A percentile compares a stretch with the other conserved stretches of the same genome.
Conservation (phyloP, 2,888 invertebrate genomes). For the Mesorhabditis spiculigera region DNA sequence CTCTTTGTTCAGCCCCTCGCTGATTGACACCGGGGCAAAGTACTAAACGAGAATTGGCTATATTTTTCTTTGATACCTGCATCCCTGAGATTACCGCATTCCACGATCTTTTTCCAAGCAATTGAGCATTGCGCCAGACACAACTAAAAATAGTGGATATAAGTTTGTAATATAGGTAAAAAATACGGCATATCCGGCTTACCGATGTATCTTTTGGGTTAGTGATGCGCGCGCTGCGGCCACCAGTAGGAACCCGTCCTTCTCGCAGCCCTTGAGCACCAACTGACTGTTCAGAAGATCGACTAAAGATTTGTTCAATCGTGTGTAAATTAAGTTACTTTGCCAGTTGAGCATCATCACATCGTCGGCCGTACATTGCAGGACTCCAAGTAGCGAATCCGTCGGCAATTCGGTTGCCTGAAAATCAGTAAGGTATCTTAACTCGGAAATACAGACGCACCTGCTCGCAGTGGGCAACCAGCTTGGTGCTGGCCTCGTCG, state of each 20-base stretch:
- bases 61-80: slow-evolving; percentile 68
- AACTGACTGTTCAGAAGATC: slow-evolving; percentile 84
- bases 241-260: slow-evolving; percentile 91
- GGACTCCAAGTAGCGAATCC: slow-evolving; percentile 75
- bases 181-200: too few relatives aligned
- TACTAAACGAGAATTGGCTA: slow-evolving; percentile 65
- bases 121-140: slow-evolving; percentile 76
- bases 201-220: slow-evolving; percentile 66
- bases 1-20: slow-evolving; percentile 57
- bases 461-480: slow-evolving; percentile 93
- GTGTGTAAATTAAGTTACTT: slow-evolving; percentile 74
- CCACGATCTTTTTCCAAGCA: slow-evolving; percentile 93
- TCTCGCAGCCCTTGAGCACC: slow-evolving; percentile 89
- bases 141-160: slow-evolving; percentile 58
- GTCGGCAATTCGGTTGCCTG: slow-evolving; percentile 60
- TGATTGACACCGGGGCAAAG: slow-evolving; percentile 85
- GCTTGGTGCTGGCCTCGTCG: slow-evolving; percentile 80
- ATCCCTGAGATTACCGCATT: slow-evolving; percentile 89
- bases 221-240: slow-evolving; percentile 94
- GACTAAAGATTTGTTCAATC: slow-evolving; percentile 64
- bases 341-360: slow-evolving; percentile 89
- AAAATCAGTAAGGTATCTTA: neutral
- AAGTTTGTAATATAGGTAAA: too few relatives aligned
- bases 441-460: slow-evolving; percentile 66
- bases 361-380: slow-evolving; percentile 84